These are phyloP conservation scores for Torymus texanus DNA, from an alignment of 2,888 invertebrate genomes.

Conservation along the genomic window DNA sequence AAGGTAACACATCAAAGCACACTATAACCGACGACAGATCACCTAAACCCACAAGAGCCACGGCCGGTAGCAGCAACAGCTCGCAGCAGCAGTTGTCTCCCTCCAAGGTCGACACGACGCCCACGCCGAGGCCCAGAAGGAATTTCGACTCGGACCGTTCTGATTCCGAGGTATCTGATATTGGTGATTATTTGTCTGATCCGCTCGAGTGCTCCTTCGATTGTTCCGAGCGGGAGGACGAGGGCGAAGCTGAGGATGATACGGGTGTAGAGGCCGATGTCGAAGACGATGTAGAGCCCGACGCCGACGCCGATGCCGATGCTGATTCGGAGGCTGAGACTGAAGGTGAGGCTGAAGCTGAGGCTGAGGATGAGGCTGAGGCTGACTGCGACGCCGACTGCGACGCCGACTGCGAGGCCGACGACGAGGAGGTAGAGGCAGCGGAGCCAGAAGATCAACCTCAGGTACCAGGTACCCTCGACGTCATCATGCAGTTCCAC, in stretches of 20 bases:
- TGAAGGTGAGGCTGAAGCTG: constrained; percentile 59
- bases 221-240: constrained; percentile 61
- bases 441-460: no score
- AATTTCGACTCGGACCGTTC: constrained; percentile 60
- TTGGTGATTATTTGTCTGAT: constrained; percentile 67
- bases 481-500: constrained; percentile 72
- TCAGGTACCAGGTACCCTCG: constrained; percentile 58
- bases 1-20: constrained; percentile 27
- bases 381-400: no score
- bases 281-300: no score
- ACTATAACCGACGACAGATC: constrained; percentile 36
- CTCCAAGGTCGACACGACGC: constrained; percentile 47
- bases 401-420: no score
- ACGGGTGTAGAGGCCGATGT: background rate
- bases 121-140: constrained; percentile 22
- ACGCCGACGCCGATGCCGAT: no score
- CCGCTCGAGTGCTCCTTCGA: constrained; percentile 61
- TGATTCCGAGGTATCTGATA: constrained; percentile 67
- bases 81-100: constrained; percentile 12
- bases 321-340: no score
- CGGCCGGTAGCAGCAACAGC: background rate
- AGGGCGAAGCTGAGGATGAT: constrained; percentile 54
- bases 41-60: constrained; percentile 43
- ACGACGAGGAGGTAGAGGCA: no score
- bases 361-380: constrained; percentile 54